Evolutionary conservation across 2,888 invertebrate species (phyloP), one percentile per base, ranked within the genome.

Genomic region (Ectobius pallidus): DNA sequence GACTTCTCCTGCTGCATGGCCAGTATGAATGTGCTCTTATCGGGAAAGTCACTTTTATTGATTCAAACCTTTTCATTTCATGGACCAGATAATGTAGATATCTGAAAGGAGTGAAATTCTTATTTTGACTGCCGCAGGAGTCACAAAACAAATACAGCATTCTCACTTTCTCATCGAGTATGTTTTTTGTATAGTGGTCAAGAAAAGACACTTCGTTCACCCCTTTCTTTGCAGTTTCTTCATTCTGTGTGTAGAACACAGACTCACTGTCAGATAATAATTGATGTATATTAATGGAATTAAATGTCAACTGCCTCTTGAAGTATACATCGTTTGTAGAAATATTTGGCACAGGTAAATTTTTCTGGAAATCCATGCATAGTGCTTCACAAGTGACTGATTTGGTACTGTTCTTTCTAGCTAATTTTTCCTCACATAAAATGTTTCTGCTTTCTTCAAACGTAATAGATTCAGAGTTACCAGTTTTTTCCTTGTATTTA

Each of bases 261-360:
- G 75, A 74, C 70, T 76, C 46, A 20, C 67, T 70, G 68, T 76
- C 73, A 69, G 77, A n/a, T n/a, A n/a, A 74, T 55, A 78, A 69
- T 39, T 73, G 74, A 73, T 78, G 78, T 39, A 78, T 76, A 75
- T 78, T 79, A 76, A 79, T 78, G 79, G 77, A 71, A n/a, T n/a
- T n/a, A n/a, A n/a, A n/a, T n/a, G n/a, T n/a, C n/a, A n/a, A n/a
- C n/a, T n/a, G n/a, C n/a, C 77, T 73, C 74, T 76, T 77, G 69
- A 78, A 75, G 70, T 77, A 77, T 20, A 71, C 72, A 69, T 77
- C 76, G 42, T 77, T 77, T 62, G 75, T 75, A 20, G 61, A 63
- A 52, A 75, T 75, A 69, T 77, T 77, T 61, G 76, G 77, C 46
- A 69, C 52, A 46, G 63, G 46, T 42, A 77, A 42, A 73, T 76